Percentiles rank a stretch among this genome's conserved stretches.
Evolutionary conservation across 2,888 invertebrate species (phyloP).

Genomic region (Pristionchus maxplancki): DNA sequence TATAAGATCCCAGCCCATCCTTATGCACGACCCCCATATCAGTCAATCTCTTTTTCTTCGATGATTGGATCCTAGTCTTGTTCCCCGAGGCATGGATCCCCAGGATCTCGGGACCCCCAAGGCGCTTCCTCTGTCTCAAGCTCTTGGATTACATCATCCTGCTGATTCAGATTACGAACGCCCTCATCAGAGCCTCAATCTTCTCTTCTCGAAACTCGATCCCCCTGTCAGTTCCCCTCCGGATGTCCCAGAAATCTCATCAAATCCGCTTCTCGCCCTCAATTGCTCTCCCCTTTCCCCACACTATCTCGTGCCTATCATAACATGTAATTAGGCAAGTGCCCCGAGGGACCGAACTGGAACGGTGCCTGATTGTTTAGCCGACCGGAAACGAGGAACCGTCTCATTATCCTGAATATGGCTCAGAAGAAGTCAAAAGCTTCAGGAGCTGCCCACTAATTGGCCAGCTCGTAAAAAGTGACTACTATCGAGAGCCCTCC

Average conservation of each 20-base stretch:
- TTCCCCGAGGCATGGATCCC: too few relatives aligned
- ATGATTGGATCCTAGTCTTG: too few relatives aligned
- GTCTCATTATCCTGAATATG: constrained; percentile 9
- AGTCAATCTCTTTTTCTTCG: too few relatives aligned
- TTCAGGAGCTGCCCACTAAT: not conserved
- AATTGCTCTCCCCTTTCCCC: not conserved
- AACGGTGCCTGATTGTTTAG: constrained; percentile 43
- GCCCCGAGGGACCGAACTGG: not conserved
- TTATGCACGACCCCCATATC: not conserved
- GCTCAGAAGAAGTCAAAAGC: not conserved
- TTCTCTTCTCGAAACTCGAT: constrained; percentile 12
- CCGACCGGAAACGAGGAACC: not conserved
- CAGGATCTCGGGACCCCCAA: not conserved
- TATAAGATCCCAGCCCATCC: not conserved
- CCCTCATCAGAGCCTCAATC: not conserved
- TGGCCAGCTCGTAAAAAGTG: constrained; percentile 32
- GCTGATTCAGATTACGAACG: constrained; percentile 25
- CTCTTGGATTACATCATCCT: constrained; percentile 26
- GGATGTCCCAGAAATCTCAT: constrained; percentile 40
- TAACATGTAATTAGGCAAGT: constrained; percentile 50
- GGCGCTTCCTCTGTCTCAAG: constrained; percentile 9
- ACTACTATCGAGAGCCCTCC: not conserved
- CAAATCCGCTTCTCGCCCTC: not conserved
- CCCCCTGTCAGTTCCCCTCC: constrained; percentile 11
- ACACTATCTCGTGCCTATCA: constrained; percentile 28